Conservation (phyloP, 2,113 vertebrate species). For the Crotophaga sulcirostris region DNA sequence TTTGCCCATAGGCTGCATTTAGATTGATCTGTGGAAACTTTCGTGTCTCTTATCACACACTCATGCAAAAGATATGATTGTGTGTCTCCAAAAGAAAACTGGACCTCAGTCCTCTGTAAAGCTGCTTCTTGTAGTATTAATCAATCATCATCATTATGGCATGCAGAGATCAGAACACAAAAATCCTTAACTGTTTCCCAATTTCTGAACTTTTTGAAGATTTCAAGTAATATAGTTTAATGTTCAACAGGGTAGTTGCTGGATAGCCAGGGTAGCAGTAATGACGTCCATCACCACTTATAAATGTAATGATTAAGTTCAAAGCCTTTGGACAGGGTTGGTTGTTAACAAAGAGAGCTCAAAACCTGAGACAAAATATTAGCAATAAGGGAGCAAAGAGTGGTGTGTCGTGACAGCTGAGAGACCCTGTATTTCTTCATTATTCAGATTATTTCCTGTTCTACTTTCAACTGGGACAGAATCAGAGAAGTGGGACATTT, state of each 20-base stretch:
- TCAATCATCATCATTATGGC: background rate
- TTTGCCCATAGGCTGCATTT: background rate
- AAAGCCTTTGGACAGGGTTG: slow-evolving; percentile 76
- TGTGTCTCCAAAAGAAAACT: background rate
- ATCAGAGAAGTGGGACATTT: background rate
- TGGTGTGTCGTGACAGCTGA: slow-evolving; percentile 28
- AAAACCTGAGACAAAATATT: slow-evolving; percentile 60
- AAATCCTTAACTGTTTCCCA: background rate
- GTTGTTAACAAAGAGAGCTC: slow-evolving; percentile 65
- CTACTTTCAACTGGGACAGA: too few species aligned
- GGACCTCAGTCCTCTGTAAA: background rate
- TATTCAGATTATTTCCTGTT: background rate
- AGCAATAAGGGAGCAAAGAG: slow-evolving; percentile 27
- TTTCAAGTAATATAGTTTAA: background rate
- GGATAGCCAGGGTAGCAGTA: slow-evolving; percentile 33
- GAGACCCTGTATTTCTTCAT: background rate
- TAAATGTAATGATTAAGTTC: slow-evolving; percentile 72
- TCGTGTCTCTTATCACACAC: background rate
- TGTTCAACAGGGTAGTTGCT: background rate
- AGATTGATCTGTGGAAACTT: background rate
- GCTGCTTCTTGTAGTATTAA: background rate
- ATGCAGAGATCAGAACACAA: background rate
- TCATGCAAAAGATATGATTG: fast-evolving
- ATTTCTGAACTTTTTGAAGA: background rate
- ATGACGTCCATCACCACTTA: slow-evolving; percentile 69